A percentile compares a stretch with the other conserved stretches of the same genome.
Evolutionary conservation across 2,113 vertebrate genomes (phyloP).

Genomic region (Ciconia stormi): DNA sequence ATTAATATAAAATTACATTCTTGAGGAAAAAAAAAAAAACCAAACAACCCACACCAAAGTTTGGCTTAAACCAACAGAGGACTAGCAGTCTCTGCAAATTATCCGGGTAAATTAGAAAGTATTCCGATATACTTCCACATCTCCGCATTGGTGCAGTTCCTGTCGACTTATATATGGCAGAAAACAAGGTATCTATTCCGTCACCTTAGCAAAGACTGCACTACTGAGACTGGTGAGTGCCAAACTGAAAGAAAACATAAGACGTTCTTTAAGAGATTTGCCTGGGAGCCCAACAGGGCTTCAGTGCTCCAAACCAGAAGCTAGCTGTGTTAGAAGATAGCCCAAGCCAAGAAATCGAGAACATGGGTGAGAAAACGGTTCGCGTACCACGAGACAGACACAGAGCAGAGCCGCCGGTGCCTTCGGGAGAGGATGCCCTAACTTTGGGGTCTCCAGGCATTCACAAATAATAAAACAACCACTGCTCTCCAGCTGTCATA

Average conservation of each 20-base stretch:
- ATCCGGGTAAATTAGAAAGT: background rate
- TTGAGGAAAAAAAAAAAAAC: background rate
- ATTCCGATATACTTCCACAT: background rate
- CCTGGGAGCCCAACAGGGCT: background rate
- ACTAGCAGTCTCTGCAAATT: background rate
- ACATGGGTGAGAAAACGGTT: background rate
- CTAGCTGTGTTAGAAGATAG: background rate
- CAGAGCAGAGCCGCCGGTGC: rapidly evolving
- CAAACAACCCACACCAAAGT: background rate
- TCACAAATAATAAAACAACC: background rate
- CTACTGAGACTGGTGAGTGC: background rate
- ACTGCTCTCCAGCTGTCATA: background rate
- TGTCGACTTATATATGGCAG: background rate
- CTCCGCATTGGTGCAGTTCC: background rate
- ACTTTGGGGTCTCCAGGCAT: background rate
- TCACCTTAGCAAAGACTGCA: background rate
- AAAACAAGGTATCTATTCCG: background rate
- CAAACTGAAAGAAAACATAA: background rate
- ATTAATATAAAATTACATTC: slow-evolving; percentile 2
- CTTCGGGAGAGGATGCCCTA: background rate
- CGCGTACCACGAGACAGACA: rapidly evolving
- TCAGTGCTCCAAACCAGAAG: background rate
- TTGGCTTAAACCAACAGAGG: background rate
- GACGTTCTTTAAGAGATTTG: background rate
- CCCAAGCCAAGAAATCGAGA: background rate